Conservation (phyloP, 2,797 vertebrate genomes). For the Loris lydekkerianus region DNA sequence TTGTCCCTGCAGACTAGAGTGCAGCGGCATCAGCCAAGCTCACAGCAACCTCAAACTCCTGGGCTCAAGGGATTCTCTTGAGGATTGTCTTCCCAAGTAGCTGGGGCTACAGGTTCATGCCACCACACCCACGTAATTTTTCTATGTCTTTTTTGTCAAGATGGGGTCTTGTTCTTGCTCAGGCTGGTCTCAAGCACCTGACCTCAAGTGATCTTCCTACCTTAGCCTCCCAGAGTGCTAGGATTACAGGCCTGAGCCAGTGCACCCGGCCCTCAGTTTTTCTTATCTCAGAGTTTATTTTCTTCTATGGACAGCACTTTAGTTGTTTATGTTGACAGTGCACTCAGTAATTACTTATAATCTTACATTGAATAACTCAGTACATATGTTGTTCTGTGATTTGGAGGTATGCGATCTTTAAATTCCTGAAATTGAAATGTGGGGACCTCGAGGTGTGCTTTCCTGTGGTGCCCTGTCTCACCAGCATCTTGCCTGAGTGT, state of each 20-base stretch:
- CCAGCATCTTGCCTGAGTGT: neutral
- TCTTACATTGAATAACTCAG: too few species aligned
- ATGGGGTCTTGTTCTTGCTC: neutral
- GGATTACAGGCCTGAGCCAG: neutral
- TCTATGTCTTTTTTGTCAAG: neutral
- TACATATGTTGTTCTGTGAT: neutral
- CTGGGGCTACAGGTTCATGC: neutral
- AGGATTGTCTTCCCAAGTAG: too few species aligned
- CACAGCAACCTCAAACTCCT: too few species aligned
- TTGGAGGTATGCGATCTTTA: neutral
- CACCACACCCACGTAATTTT: neutral
- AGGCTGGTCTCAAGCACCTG: neutral
- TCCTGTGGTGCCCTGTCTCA: fast-evolving
- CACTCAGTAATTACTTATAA: neutral
- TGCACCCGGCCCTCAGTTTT: neutral
- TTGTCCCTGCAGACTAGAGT: too few species aligned
- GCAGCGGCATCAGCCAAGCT: too few species aligned
- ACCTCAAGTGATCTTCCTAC: neutral
- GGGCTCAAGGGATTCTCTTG: neutral
- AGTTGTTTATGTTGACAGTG: neutral
- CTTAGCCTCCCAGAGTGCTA: neutral
- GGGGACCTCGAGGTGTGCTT: fast-evolving
- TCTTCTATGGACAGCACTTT: neutral
- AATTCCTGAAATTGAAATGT: neutral
- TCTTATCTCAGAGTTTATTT: neutral